These are phyloP conservation scores for Amaurobius ferox DNA, from an alignment of 2,888 invertebrate genomes.

Conservation along the genomic window DNA sequence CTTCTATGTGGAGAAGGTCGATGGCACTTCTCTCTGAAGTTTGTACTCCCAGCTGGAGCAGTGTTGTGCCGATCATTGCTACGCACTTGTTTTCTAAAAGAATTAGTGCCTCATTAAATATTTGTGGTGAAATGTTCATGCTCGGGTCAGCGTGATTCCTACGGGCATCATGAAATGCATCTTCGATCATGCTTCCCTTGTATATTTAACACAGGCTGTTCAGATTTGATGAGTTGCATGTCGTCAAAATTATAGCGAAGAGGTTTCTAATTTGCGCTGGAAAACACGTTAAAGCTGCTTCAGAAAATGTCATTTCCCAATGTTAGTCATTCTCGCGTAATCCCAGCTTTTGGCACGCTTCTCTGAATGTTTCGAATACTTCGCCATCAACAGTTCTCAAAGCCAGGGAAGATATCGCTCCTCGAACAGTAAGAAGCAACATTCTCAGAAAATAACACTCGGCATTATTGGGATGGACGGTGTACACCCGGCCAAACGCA, in stretches of 20 bases:
- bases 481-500: constrained; percentile 18
- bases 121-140: too few relatives aligned
- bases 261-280: background rate
- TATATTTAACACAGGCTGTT: background rate
- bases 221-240: background rate
- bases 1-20: too few relatives aligned
- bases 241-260: background rate
- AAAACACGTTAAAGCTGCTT: background rate
- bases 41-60: too few relatives aligned
- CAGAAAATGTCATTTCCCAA: background rate
- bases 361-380: background rate
- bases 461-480: constrained; percentile 10
- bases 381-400: background rate
- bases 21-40: too few relatives aligned
- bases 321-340: background rate
- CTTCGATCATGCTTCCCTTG: background rate
- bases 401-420: constrained; percentile 66
- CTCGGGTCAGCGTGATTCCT: background rate
- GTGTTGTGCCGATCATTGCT: too few relatives aligned
- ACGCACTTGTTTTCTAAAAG: too few relatives aligned
- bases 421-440: background rate
- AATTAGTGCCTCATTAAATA: too few relatives aligned
- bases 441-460: background rate
- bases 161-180: background rate
- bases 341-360: background rate